Evolutionary conservation across 2,113 vertebrate genomes (phyloP).

Genomic region (Picathartes gymnocephalus): DNA sequence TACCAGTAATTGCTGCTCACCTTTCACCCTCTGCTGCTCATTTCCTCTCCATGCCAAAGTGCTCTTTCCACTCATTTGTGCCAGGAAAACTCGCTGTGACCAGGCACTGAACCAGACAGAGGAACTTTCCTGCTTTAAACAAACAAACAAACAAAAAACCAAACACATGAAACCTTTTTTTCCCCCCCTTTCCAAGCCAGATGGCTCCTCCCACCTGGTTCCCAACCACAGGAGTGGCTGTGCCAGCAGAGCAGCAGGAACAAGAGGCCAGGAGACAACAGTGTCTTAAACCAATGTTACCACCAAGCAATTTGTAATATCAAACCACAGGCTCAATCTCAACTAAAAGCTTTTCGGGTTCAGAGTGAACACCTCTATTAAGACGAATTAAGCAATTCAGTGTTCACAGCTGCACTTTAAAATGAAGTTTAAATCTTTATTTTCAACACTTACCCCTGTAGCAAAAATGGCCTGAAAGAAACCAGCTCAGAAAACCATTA

Average conservation of each 20-base stretch:
- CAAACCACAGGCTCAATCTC: conserved; percentile 61
- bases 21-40: not conserved
- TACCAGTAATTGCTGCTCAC: conserved; percentile 26
- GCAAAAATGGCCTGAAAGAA: not conserved
- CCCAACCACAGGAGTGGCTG: not conserved
- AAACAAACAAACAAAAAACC: conserved; percentile 24
- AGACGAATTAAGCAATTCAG: conserved; percentile 47
- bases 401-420: not conserved
- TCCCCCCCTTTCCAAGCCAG: not conserved
- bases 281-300: conserved; percentile 36
- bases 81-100: not conserved
- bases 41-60: conserved; percentile 1
- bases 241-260: not conserved
- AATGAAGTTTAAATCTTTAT: not conserved
- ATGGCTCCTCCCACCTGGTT: conserved; percentile 4
- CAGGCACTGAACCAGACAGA: not conserved
- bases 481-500: not conserved
- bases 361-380: conserved; percentile 39
- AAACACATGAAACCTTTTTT: not conserved
- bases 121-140: conserved; percentile 39
- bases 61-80: conserved; percentile 1
- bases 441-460: not conserved
- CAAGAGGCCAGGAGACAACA: not conserved
- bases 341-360: conserved; percentile 47
- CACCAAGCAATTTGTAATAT: conserved; percentile 42